These are phyloP conservation scores for Pheosia tremula DNA, from an alignment of 2,888 invertebrate species.

Conservation along the genomic window DNA sequence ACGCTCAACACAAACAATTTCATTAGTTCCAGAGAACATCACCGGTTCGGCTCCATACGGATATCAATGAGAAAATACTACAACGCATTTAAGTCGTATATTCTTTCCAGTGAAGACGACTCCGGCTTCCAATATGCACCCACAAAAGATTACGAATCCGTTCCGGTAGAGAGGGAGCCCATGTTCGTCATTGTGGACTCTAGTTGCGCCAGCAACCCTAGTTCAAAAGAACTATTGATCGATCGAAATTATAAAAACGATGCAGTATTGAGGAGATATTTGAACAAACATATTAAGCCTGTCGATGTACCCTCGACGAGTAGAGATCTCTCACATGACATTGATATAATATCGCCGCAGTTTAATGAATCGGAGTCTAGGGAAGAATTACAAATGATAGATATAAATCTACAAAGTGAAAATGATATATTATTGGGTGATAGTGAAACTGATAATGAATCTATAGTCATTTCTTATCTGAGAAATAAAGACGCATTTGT, in stretches of 20 bases:
- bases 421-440: constrained; percentile 46
- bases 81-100: constrained; percentile 51
- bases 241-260: constrained; percentile 38
- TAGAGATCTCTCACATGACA: constrained; percentile 35
- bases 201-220: constrained; percentile 49
- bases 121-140: constrained; percentile 40
- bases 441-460: constrained; percentile 49
- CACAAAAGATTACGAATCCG: constrained; percentile 36
- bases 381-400: constrained; percentile 55
- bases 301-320: constrained; percentile 54
- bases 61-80: constrained; percentile 36
- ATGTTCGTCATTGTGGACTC: constrained; percentile 58
- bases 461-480: constrained; percentile 59
- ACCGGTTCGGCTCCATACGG: constrained; percentile 28
- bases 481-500: constrained; percentile 48
- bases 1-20: constrained; percentile 51
- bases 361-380: constrained; percentile 44
- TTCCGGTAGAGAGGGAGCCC: constrained; percentile 45
- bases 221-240: constrained; percentile 50
- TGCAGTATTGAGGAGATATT: constrained; percentile 35
- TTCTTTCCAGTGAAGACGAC: constrained; percentile 64
- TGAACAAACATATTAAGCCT: constrained; percentile 38
- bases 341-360: constrained; percentile 23
- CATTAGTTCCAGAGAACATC: constrained; percentile 53
- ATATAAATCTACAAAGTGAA: constrained; percentile 61